These are phyloP conservation scores for Procavia capensis DNA, from an alignment of 2,113 vertebrate species.

Conservation along the genomic window DNA sequence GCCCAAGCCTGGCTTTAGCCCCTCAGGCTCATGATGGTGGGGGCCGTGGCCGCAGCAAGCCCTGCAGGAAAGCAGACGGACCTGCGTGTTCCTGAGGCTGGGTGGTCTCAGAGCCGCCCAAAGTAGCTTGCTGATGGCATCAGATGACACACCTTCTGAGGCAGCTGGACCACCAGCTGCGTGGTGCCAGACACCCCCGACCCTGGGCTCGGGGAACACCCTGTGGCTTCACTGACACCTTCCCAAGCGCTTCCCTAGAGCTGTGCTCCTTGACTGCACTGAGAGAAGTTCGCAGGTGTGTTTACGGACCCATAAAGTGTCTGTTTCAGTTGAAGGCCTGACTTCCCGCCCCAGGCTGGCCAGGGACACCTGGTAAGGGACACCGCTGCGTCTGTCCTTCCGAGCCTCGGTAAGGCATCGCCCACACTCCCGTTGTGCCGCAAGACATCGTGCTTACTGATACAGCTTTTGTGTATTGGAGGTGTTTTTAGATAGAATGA, in stretches of 20 bases:
- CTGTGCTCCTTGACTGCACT: not conserved
- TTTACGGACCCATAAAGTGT: not conserved
- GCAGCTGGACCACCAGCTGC: not conserved
- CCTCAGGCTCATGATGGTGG: not conserved
- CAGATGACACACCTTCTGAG: accelerated
- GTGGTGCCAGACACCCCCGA: not conserved
- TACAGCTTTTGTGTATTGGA: not conserved
- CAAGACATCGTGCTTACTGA: not conserved
- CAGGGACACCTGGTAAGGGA: not conserved
- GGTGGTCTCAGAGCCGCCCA: slow-evolving; percentile 77
- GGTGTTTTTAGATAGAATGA: not conserved
- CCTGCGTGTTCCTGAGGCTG: slow-evolving; percentile 87
- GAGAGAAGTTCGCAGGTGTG: not conserved
- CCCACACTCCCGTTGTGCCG: too few species aligned
- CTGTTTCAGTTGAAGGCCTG: not conserved
- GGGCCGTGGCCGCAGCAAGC: not conserved
- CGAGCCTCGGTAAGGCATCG: not conserved
- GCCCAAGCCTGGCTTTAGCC: slow-evolving; percentile 46
- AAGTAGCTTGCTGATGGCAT: slow-evolving; percentile 39
- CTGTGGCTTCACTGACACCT: accelerated
- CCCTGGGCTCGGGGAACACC: not conserved
- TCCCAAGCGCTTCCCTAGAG: not conserved
- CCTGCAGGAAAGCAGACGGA: slow-evolving; percentile 37
- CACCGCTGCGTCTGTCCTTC: too few species aligned
- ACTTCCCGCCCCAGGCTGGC: not conserved